phyloP scores from a whole-genome alignment of 2,797 vertebrate genomes.

The Distichodus sexfasciatus region DNA sequence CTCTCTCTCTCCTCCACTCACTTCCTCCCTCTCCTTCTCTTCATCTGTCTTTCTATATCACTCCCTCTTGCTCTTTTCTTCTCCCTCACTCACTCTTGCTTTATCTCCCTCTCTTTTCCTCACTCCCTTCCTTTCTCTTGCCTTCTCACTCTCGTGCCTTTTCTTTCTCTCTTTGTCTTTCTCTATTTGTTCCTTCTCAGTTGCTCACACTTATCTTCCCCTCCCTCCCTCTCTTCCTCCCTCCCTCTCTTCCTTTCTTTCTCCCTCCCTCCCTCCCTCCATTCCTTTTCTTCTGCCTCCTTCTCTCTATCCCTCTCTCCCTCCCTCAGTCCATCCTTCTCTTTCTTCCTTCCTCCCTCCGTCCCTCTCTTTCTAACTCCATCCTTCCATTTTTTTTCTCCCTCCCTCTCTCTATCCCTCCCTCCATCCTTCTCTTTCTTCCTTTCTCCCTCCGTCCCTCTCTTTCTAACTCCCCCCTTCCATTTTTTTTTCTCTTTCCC shows the following conservation, averaged over 20 bases:
- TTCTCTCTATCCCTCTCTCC: constrained; percentile 10
- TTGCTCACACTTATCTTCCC: too few species aligned
- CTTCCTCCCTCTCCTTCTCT: not conserved
- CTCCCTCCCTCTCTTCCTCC: not conserved
- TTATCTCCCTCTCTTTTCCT: not conserved
- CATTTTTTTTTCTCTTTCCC: too few species aligned
- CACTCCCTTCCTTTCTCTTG: not conserved
- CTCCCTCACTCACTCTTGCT: not conserved
- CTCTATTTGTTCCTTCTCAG: not conserved
- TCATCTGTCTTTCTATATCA: not conserved
- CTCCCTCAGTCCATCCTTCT: too few species aligned
- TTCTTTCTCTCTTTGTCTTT: not conserved
- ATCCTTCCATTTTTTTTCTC: too few species aligned
- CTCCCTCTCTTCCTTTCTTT: not conserved
- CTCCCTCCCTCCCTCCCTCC: not conserved
- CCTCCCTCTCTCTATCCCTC: too few species aligned
- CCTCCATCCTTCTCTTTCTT: too few species aligned
- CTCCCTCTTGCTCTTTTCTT: not conserved
- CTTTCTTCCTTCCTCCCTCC: too few species aligned
- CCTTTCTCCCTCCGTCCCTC: too few species aligned
- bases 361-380: too few species aligned
- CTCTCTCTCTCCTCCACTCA: not conserved
- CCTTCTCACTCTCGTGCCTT: not conserved
- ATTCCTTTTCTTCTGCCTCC: not conserved
- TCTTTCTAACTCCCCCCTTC: too few species aligned